Evolutionary conservation across 1,140 invertebrate genomes (phyloP).

Genomic region (Tigriopus japonicus): DNA sequence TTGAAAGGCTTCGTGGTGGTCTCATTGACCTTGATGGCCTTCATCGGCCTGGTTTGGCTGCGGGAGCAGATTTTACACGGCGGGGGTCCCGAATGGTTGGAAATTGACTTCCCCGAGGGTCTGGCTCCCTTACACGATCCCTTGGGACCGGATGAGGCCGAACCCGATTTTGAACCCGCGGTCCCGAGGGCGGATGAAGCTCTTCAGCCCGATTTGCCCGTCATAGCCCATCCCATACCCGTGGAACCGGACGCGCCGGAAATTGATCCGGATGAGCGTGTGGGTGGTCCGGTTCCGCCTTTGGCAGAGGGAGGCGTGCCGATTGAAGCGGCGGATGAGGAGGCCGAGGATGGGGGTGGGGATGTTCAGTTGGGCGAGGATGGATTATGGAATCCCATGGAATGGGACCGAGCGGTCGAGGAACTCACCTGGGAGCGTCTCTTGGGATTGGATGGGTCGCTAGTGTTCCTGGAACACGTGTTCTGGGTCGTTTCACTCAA

Average conservation of each 20-base stretch:
- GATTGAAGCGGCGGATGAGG: neutral
- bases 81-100: constrained; percentile 82
- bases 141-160: neutral
- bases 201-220: neutral
- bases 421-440: constrained; percentile 95
- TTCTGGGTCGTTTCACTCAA: constrained; percentile 98
- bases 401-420: constrained; percentile 91
- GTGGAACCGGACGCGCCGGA: constrained; percentile 19
- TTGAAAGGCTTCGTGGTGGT: constrained; percentile 94
- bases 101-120: constrained; percentile 34
- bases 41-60: constrained; percentile 91
- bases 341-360: constrained; percentile 11
- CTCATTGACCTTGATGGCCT: constrained; percentile 84
- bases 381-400: constrained; percentile 87
- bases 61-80: constrained; percentile 94
- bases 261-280: constrained; percentile 16
- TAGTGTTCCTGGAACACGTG: constrained; percentile 93
- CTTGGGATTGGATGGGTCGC: constrained; percentile 83
- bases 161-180: constrained; percentile 5
- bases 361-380: constrained; percentile 45
- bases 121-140: constrained; percentile 5
- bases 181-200: neutral
- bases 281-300: constrained; percentile 20
- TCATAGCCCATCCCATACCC: neutral
- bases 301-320: constrained; percentile 17